Conservation (phyloP, 2,113 vertebrate species). For the Himantopus leucocephalus region DNA sequence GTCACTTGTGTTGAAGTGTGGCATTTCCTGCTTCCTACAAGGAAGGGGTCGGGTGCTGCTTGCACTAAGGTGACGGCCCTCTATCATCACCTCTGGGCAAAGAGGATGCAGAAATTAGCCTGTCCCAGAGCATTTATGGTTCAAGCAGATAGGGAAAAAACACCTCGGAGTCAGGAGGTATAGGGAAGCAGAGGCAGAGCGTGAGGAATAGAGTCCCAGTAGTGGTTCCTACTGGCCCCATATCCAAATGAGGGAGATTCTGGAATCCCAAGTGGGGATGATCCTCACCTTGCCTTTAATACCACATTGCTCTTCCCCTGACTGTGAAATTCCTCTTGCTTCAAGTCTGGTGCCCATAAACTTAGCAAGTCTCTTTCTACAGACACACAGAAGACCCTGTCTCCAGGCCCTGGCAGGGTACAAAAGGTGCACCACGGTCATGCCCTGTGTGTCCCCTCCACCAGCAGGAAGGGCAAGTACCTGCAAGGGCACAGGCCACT, state of each 20-base stretch:
- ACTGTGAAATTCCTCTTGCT: neutral
- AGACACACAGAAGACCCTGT: neutral
- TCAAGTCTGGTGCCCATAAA: neutral
- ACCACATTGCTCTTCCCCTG: neutral
- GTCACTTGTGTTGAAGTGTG: neutral
- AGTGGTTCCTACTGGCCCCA: neutral
- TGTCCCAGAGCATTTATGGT: neutral
- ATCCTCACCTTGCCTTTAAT: neutral
- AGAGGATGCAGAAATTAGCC: neutral
- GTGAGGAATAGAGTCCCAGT: neutral
- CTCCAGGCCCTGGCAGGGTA: neutral
- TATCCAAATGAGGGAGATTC: neutral
- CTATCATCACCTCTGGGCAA: neutral
- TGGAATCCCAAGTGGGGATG: neutral
- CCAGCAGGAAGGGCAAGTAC: neutral
- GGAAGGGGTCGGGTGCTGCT: neutral
- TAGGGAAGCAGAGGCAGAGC: neutral
- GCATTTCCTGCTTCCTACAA: neutral
- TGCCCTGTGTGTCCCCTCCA: rapidly evolving
- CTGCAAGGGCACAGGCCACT: neutral
- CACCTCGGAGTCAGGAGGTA: neutral
- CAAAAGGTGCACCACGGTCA: neutral
- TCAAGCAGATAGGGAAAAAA: neutral
- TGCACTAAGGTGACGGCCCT: neutral
- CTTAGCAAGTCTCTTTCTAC: neutral